Percentiles rank a stretch among this genome's conserved stretches.
Conservation (phyloP, 1,140 invertebrate genomes). For the Camponotus vicinus region DNA sequence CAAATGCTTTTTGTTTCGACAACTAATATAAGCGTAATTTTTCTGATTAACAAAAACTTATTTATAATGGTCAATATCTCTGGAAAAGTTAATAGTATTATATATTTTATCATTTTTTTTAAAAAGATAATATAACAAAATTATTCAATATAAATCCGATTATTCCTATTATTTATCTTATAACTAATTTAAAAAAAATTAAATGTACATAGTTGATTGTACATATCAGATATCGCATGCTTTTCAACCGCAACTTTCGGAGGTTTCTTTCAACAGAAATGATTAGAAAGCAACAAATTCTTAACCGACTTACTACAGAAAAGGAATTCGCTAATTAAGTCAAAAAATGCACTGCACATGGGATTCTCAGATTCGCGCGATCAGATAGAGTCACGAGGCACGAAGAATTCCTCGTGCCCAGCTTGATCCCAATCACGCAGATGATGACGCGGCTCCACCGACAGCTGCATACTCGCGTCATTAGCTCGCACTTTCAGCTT, state of each 20-base stretch:
- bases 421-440: constrained; percentile 75
- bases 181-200: neutral
- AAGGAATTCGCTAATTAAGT: constrained; percentile 51
- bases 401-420: constrained; percentile 49
- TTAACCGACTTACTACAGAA: constrained; percentile 40
- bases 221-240: neutral
- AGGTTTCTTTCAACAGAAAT: neutral
- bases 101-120: too few relatives aligned
- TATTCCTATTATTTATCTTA: neutral
- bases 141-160: neutral
- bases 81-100: too few relatives aligned
- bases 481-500: constrained; percentile 69
- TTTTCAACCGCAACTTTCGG: neutral
- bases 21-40: too few relatives aligned
- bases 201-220: neutral
- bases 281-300: constrained; percentile 2
- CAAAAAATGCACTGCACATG: constrained; percentile 31
- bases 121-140: too few relatives aligned
- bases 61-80: too few relatives aligned
- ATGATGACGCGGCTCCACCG: constrained; percentile 72
- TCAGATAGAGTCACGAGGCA: constrained; percentile 49
- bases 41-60: too few relatives aligned
- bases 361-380: constrained; percentile 9
- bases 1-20: too few relatives aligned
- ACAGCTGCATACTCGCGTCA: constrained; percentile 72